Evolutionary conservation across 2,888 invertebrate genomes (phyloP).

Genomic region (Phaonia tiefii): DNA sequence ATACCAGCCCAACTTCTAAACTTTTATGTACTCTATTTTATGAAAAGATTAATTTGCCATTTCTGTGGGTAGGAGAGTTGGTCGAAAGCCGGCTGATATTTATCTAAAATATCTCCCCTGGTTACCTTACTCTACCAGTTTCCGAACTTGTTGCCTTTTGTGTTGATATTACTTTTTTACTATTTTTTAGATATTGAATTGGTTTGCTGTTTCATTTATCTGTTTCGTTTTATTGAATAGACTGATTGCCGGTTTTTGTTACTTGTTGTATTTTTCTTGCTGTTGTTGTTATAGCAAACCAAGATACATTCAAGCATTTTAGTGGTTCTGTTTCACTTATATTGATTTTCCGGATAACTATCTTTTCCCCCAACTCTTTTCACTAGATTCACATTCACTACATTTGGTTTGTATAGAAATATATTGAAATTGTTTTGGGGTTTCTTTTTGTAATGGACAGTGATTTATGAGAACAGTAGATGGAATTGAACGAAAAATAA

Average conservation of each 20-base stretch:
- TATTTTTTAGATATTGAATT: slow-evolving; percentile 42
- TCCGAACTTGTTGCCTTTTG: slow-evolving; percentile 37
- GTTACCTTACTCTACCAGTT: no score
- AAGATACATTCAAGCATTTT: slow-evolving; percentile 44
- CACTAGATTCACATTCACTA: not conserved
- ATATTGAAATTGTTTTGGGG: slow-evolving; percentile 9
- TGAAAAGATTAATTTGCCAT: no score
- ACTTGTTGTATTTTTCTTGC: slow-evolving; percentile 12
- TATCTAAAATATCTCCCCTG: no score
- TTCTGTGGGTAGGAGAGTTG: no score
- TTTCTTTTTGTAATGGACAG: not conserved
- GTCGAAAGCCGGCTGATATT: no score
- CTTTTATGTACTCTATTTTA: no score
- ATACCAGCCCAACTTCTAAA: no score
- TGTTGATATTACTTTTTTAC: slow-evolving; percentile 19
- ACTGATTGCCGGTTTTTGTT: not conserved
- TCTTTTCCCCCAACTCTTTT: not conserved
- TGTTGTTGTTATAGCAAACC: slow-evolving; percentile 20
- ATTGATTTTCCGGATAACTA: slow-evolving; percentile 32
- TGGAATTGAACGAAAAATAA: not conserved
- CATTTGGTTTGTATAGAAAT: not conserved
- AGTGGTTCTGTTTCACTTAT: slow-evolving; percentile 9
- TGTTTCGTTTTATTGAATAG: not conserved
- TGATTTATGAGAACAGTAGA: slow-evolving; percentile 3
- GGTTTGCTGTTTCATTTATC: slow-evolving; percentile 6